Evolutionary conservation across 1,140 invertebrate species (phyloP).

Genomic region (Galleria mellonella): DNA sequence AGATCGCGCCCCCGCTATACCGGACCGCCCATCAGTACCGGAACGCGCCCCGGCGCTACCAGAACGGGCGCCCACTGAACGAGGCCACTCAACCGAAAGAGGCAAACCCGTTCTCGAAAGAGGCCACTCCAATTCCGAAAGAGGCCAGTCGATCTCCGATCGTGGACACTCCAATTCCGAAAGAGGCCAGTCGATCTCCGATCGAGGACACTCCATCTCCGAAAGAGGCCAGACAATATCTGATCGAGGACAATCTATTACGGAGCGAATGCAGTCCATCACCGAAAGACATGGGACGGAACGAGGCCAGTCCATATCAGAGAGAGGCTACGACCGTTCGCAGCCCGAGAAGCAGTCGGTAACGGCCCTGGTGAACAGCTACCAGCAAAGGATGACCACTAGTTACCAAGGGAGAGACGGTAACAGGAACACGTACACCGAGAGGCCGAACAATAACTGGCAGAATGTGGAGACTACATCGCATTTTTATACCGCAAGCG

Average conservation of each 20-base stretch:
- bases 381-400: conserved; percentile 48
- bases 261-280: conserved; percentile 24
- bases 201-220: conserved; percentile 14
- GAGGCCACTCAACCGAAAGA: too few relatives aligned
- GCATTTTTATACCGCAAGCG: conserved; percentile 60
- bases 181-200: conserved; percentile 23
- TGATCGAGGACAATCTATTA: conserved; percentile 19
- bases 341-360: conserved; percentile 33
- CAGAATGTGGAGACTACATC: conserved; percentile 44
- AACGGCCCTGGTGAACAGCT: conserved; percentile 51
- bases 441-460: conserved; percentile 44
- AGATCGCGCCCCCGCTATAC: conserved; percentile 16
- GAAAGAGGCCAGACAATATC: conserved; percentile 24
- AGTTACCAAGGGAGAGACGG: conserved; percentile 30
- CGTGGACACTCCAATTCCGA: too few relatives aligned
- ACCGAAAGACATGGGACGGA: conserved; percentile 33
- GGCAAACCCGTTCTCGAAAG: conserved; percentile 9
- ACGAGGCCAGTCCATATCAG: conserved; percentile 10
- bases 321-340: conserved; percentile 13
- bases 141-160: conserved; percentile 23
- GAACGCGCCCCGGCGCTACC: not conserved
- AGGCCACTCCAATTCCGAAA: conserved; percentile 16
- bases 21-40: conserved; percentile 11
- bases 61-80: not conserved
- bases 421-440: conserved; percentile 23